These are phyloP conservation scores for Xylota segnis DNA, from an alignment of 2,888 invertebrate species.

Conservation along the genomic window DNA sequence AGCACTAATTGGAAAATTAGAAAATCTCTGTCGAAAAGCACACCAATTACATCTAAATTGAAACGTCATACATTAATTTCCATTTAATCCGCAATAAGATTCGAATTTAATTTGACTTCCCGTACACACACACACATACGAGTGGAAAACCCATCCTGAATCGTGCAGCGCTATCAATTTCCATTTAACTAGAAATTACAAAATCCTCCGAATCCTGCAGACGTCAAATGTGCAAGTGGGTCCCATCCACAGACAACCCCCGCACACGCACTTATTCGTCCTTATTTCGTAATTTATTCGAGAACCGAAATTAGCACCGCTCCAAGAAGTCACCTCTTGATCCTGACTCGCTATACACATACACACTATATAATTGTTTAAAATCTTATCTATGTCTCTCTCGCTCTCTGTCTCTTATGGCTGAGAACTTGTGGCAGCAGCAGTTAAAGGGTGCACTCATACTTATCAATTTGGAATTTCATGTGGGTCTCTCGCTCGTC, in stretches of 20 bases:
- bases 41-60: slow-evolving; percentile 27
- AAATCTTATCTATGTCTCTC: slow-evolving; percentile 27
- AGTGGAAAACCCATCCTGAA: not conserved
- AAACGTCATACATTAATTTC: slow-evolving; percentile 55
- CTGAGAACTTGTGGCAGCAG: slow-evolving; percentile 34
- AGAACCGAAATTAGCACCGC: slow-evolving; percentile 40
- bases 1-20: slow-evolving; percentile 27
- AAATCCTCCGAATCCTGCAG: slow-evolving; percentile 31
- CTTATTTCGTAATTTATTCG: slow-evolving; percentile 60
- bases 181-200: slow-evolving; percentile 59
- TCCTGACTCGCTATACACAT: slow-evolving; percentile 1
- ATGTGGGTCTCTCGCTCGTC: not conserved
- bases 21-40: slow-evolving; percentile 17
- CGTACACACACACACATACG: not conserved
- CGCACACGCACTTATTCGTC: slow-evolving; percentile 39
- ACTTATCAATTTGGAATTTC: slow-evolving; percentile 60
- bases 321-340: slow-evolving; percentile 19
- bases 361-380: slow-evolving; percentile 21
- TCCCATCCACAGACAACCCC: not conserved
- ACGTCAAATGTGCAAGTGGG: slow-evolving; percentile 40
- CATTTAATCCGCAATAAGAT: slow-evolving; percentile 55
- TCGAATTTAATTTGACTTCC: slow-evolving; percentile 49
- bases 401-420: slow-evolving; percentile 4
- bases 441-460: slow-evolving; percentile 24
- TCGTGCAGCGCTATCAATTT: slow-evolving; percentile 63